Conservation (phyloP, 2,113 vertebrate species). For the Ornithorhynchus anatinus region DNA sequence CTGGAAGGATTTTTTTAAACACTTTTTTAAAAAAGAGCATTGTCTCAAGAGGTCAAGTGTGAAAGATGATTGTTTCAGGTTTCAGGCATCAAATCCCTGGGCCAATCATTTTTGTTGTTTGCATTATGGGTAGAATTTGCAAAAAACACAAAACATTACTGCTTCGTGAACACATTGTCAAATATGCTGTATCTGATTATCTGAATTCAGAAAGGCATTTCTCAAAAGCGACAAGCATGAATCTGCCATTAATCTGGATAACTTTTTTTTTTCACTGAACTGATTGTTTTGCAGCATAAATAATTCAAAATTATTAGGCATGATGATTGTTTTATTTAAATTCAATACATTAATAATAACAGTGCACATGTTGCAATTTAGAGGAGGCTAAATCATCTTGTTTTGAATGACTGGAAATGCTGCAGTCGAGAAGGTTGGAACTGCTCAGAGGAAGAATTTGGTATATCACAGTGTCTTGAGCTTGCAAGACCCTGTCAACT, state of each 20-base stretch:
- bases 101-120: constrained; percentile 1
- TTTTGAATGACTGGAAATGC: neutral
- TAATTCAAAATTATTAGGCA: neutral
- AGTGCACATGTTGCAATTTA: neutral
- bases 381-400: neutral
- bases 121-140: neutral
- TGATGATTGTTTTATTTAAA: constrained; percentile 2
- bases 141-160: neutral
- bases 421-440: neutral
- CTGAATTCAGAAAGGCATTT: neutral
- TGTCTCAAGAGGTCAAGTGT: neutral
- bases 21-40: neutral
- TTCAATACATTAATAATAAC: neutral
- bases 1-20: neutral
- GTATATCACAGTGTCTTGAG: neutral
- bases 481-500: neutral
- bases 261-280: neutral
- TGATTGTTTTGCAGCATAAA: neutral
- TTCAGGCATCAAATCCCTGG: neutral
- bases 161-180: neutral
- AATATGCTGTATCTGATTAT: neutral
- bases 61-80: neutral
- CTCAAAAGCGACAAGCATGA: neutral
- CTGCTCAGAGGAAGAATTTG: neutral
- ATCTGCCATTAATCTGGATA: neutral